These are phyloP conservation scores for Ophion ellenae DNA, from an alignment of 2,888 invertebrate genomes.

Conservation along the genomic window DNA sequence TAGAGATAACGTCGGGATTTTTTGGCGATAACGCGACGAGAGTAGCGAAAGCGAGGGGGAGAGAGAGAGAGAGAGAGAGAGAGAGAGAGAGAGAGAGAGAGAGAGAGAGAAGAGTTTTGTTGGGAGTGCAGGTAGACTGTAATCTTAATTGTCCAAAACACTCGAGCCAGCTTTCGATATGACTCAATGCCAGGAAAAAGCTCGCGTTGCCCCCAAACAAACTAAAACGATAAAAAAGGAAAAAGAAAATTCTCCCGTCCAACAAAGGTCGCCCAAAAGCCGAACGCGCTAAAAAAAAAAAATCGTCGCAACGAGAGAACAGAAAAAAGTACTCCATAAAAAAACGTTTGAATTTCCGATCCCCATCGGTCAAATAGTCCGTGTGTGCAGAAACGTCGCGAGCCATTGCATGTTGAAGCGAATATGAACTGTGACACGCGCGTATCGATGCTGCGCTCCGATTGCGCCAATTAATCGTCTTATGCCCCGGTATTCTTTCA, in stretches of 20 bases:
- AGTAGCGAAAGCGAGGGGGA: background rate
- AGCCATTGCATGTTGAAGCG: background rate
- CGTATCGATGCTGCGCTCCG: background rate
- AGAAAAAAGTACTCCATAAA: background rate
- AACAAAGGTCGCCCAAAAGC: background rate
- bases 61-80: background rate
- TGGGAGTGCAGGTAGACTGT: slow-evolving; percentile 47
- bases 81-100: background rate
- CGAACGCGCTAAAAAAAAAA: no score
- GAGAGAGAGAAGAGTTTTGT: slow-evolving; percentile 18
- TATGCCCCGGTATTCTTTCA: background rate
- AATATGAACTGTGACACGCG: background rate
- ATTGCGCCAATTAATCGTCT: slow-evolving; percentile 40
- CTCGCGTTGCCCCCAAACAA: background rate
- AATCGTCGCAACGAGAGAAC: background rate
- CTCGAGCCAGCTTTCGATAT: slow-evolving; percentile 30
- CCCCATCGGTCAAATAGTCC: background rate
- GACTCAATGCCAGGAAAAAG: slow-evolving; percentile 42
- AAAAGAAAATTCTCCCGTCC: background rate
- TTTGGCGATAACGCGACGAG: slow-evolving; percentile 43
- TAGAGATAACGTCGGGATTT: slow-evolving; percentile 48
- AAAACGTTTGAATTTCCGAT: background rate
- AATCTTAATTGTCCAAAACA: slow-evolving; percentile 60
- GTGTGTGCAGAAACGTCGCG: background rate
- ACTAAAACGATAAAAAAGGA: background rate